These are phyloP conservation scores for Sinosuthora webbiana DNA, from an alignment of 2,113 vertebrate genomes.

Conservation along the genomic window DNA sequence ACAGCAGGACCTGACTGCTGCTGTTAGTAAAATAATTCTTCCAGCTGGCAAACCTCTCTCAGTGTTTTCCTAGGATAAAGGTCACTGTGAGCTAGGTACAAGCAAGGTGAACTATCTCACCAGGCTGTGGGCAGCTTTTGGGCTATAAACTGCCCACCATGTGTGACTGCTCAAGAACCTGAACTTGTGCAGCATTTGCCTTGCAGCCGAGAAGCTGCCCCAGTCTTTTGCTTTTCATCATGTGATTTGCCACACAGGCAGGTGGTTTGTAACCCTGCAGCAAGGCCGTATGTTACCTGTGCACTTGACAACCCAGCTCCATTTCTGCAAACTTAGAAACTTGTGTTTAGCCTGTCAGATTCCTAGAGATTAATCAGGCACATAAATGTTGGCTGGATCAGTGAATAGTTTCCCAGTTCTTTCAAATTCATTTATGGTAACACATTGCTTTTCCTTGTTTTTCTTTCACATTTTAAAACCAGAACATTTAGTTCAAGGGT, in stretches of 20 bases:
- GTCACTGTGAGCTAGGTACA: background rate
- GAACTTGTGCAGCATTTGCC: background rate
- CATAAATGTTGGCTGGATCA: slow-evolving; percentile 4
- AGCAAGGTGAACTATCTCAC: background rate
- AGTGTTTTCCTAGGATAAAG: background rate
- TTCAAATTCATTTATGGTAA: slow-evolving; percentile 38
- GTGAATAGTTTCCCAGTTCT: slow-evolving; percentile 27
- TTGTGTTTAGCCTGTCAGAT: background rate
- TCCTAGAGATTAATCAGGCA: slow-evolving; percentile 25
- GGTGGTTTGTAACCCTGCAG: background rate
- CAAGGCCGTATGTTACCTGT: background rate
- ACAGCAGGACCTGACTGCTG: background rate
- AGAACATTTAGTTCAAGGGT: slow-evolving; percentile 31
- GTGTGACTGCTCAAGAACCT: background rate
- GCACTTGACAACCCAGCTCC: background rate
- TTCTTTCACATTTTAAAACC: slow-evolving; percentile 20
- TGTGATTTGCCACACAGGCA: background rate
- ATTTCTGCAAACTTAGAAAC: background rate
- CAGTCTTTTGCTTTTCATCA: background rate
- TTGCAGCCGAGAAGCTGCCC: background rate
- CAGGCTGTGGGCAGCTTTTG: background rate
- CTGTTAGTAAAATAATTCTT: background rate
- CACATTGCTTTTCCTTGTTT: slow-evolving; percentile 17
- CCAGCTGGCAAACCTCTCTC: background rate
- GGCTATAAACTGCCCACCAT: background rate